Base-by-base conservation (phyloP, 2,888 invertebrate genomes). In the Drosophila conformis region DNA sequence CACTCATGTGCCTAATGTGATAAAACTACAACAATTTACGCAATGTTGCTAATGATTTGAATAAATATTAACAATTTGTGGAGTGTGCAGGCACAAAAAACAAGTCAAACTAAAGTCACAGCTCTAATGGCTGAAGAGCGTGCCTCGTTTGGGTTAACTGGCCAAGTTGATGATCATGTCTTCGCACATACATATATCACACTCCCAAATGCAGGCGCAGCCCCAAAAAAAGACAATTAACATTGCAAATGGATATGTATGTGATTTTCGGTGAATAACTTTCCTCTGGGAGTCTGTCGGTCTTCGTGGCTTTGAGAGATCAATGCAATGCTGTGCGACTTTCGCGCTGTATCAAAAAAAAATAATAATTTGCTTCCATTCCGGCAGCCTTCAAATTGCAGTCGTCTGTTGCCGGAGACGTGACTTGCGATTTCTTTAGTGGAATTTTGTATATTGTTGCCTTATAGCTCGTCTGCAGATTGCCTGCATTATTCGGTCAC, bases 331-430 rank as follows among this genome's bases (percentile, higher is more conserved):
- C 62, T 48, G 40, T 40, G 67, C 66, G 82, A 86, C 89, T 86
- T 86, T 88, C 85, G 87, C 87, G 78, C 61, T 71, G 72, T 35
- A 67, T 73, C 56, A 62, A 42, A 84, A 62, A 46, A 84, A 84
- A 84, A 70, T 69, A 86, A 83, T 88, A 76, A 76, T 88, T 86
- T 80, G 75, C 80, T 86, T 86, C 83, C 83, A 86, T 82, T 86
- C 69, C 75, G 76, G 73, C 80, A 77, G 80, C 78, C 82, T 78
- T 78, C 73, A 78, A 80, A 78, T 77, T 79, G 76, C 69, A 76
- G 63, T 73, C 65, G 71, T 33, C 69, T 67, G 68, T 62, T 51
- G 40, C 13, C 60, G 67, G 49, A 66, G 67, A 83, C 84, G 85
- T 84, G 84, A 84, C 86, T 87, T 79, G 77, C 69, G 88, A 88